These are phyloP conservation scores for Tuta absoluta DNA, from an alignment of 2,888 invertebrate genomes.

Conservation along the genomic window DNA sequence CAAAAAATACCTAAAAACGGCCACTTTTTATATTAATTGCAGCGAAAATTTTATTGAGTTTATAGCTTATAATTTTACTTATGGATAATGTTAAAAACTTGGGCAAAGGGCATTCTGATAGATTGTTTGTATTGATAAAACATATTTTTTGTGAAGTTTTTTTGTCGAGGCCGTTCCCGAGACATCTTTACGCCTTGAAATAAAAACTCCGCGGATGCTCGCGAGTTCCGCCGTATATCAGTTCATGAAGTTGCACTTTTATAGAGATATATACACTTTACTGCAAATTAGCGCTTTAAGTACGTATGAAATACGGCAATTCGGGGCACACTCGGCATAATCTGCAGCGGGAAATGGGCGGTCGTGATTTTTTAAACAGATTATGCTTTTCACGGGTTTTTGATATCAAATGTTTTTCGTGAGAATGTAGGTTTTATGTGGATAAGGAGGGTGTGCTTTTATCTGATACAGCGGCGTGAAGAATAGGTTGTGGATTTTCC, in stretches of 20 bases:
- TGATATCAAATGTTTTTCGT: neutral
- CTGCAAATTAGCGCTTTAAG: conserved; percentile 52
- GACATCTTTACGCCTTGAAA: conserved; percentile 42
- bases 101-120: too few species aligned
- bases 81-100: too few species aligned
- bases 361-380: conserved; percentile 21
- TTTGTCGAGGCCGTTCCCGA: too few species aligned
- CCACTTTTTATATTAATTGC: too few species aligned
- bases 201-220: conserved; percentile 52
- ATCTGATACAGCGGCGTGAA: neutral
- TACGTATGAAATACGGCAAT: conserved; percentile 35
- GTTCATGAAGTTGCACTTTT: conserved; percentile 60
- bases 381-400: neutral
- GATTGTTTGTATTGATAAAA: too few species aligned
- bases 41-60: too few species aligned
- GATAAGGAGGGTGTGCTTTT: neutral
- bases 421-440: neutral
- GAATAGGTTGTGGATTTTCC: neutral
- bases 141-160: too few species aligned
- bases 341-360: neutral
- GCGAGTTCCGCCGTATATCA: conserved; percentile 35
- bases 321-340: conserved; percentile 16
- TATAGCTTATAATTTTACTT: too few species aligned
- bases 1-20: too few species aligned
- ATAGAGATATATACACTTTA: conserved; percentile 45